These are phyloP conservation scores for Bombus sibiricus DNA, from an alignment of 1,140 invertebrate genomes.

Conservation along the genomic window DNA sequence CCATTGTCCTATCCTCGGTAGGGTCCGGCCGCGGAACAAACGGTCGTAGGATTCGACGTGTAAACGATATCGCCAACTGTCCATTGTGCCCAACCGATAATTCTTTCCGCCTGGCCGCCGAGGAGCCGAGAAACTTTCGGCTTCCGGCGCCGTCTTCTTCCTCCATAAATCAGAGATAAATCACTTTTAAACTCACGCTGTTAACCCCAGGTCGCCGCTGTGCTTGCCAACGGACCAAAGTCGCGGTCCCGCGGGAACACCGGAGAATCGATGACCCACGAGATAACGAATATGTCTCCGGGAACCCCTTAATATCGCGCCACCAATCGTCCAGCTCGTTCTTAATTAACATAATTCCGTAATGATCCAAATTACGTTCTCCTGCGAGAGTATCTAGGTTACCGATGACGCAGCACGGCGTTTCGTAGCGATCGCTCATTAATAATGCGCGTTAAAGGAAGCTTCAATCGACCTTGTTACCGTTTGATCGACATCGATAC, in stretches of 20 bases:
- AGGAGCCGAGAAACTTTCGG: constrained; percentile 76
- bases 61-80: constrained; percentile 78
- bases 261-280: constrained; percentile 74
- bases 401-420: constrained; percentile 16
- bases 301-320: constrained; percentile 46
- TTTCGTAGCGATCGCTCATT: constrained; percentile 19
- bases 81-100: constrained; percentile 76
- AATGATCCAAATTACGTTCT: constrained; percentile 29
- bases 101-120: constrained; percentile 77
- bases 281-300: constrained; percentile 75
- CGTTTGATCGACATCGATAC: constrained; percentile 3
- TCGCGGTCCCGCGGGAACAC: constrained; percentile 20
- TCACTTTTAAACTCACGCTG: constrained; percentile 81
- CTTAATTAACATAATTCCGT: constrained; percentile 63
- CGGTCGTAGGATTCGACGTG: constrained; percentile 71
- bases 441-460: constrained; percentile 38
- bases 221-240: constrained; percentile 41
- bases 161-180: constrained; percentile 82
- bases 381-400: not conserved
- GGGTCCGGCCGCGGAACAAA: constrained; percentile 41
- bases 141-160: constrained; percentile 65
- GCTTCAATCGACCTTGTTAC: constrained; percentile 33
- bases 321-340: constrained; percentile 6
- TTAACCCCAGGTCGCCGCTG: constrained; percentile 77
- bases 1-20: constrained; percentile 7